Base-by-base conservation (phyloP, 2,888 invertebrate genomes). In the Macrophya annulata region DNA sequence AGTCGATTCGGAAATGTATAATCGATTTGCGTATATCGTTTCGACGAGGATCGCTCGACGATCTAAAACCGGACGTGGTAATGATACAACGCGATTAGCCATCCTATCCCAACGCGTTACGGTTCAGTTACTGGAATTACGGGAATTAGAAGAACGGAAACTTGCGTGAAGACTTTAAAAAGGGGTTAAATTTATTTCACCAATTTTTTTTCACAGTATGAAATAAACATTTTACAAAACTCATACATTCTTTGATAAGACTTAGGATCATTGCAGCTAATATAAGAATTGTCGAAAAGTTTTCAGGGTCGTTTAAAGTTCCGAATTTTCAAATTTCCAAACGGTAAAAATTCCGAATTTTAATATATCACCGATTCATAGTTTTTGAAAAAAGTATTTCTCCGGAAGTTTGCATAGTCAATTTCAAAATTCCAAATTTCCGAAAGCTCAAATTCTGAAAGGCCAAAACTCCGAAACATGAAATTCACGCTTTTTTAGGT, bases 111-210 rank as follows among this genome's bases (percentile, higher is more conserved):
- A 43, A 81, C 81, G 62, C 21, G 59, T 62, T 43, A 62, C 43
- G 81, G 21, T 81, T 25, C 40, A 43, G 62, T 81, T 62, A 81
- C 62, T 51, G 62, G 62, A 81, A 81, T 81, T 81, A 81, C 81
- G 62, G 43, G 59, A 62, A 81, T 81, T 62, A 59, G 43, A 40
- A 21, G 79, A 59, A 81, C 43, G 79, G 79, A 59, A 59, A 62
- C 21, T 37, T 37, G 77, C 55, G 55, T 51, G 37, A 21, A 15
- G 25, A 74, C n/a, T 43, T 43, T 12, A 55, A 17, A 31, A 77
- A 10, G 31, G 51, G 31, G 55, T 4, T 12, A 77, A 37, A 51
- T 51, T 77, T n/a, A 77, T 55, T 9, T n/a, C 55, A 31, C 6
- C 77, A n/a, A 45, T 4, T 45, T 72, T 4, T 45, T 72, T 43